Conservation (phyloP, 23 tunicate species). For the Clavelina lepadiformis region DNA sequence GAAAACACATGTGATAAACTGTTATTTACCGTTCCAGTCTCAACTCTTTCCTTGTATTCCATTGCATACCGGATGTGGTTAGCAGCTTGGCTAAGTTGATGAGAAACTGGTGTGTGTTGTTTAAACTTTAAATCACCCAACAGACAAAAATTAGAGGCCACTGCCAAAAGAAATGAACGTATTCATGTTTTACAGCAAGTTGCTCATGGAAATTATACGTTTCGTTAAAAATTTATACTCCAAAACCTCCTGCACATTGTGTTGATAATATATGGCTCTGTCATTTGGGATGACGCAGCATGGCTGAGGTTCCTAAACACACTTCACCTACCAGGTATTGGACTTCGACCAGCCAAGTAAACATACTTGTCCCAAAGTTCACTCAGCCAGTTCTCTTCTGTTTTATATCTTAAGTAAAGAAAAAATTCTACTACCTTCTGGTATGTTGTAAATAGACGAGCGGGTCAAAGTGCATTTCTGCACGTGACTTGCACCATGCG, state of each 20-base stretch:
- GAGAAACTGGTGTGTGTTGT: conserved; percentile 2
- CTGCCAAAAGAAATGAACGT: conserved; percentile 9
- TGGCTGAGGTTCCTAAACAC: too few species aligned
- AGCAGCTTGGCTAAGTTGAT: conserved; percentile 39
- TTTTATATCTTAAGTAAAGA: conserved; percentile 27
- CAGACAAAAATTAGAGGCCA: conserved; percentile 41
- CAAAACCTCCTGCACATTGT: too few species aligned
- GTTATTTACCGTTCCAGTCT: conserved; percentile 29
- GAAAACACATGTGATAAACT: background rate
- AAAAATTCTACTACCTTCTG: background rate
- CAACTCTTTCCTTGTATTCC: conserved; percentile 35
- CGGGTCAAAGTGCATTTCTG: too few species aligned
- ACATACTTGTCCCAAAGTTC: conserved; percentile 89
- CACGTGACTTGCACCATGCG: too few species aligned
- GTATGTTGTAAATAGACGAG: too few species aligned
- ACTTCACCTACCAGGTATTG: conserved; percentile 66
- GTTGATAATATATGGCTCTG: too few species aligned
- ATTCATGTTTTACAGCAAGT: too few species aligned
- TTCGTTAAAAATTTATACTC: too few species aligned
- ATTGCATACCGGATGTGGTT: conserved; percentile 23
- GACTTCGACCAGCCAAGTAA: conserved; percentile 61
- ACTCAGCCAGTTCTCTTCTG: conserved; percentile 72
- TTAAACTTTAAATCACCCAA: conserved; percentile 22
- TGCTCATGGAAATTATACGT: too few species aligned
- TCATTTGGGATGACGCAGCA: too few species aligned